Percentiles rank a stretch among this genome's conserved stretches.
These are phyloP conservation scores for Nesoenas mayeri DNA, from an alignment of 2,113 vertebrate genomes.

Conservation along the genomic window DNA sequence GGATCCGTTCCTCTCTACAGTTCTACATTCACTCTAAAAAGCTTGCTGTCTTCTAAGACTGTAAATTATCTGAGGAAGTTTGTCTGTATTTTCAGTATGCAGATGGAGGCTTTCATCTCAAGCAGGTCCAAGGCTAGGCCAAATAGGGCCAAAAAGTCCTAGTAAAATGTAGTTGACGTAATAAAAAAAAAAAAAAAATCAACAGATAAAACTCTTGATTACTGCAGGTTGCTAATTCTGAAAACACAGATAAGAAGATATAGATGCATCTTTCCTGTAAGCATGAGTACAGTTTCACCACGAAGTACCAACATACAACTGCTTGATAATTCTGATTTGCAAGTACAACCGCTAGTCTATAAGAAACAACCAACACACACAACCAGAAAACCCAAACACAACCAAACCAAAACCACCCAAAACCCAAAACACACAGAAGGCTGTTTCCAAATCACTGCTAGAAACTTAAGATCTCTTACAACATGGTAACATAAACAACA, in stretches of 20 bases:
- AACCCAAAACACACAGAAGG: background rate
- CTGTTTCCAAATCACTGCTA: background rate
- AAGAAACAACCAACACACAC: background rate
- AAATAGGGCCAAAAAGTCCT: background rate
- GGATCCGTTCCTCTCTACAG: background rate
- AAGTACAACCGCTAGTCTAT: background rate
- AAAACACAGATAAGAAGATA: background rate
- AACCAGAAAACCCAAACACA: no score
- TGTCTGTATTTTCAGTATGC: background rate
- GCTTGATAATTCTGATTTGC: background rate
- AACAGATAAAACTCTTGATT: background rate
- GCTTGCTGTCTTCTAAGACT: background rate
- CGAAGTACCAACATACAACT: background rate
- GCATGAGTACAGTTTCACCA: background rate
- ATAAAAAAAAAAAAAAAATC: background rate
- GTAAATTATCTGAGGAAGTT: background rate
- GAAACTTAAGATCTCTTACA: background rate
- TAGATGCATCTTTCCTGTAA: background rate
- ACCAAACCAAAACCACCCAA: background rate
- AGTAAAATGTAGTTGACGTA: background rate
- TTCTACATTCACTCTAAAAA: background rate
- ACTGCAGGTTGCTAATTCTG: background rate
- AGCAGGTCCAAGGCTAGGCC: background rate
- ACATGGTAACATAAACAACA: background rate
- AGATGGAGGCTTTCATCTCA: background rate